These are phyloP conservation scores for Aphidius gifuensis DNA, from an alignment of 1,140 invertebrate genomes.

Conservation along the genomic window DNA sequence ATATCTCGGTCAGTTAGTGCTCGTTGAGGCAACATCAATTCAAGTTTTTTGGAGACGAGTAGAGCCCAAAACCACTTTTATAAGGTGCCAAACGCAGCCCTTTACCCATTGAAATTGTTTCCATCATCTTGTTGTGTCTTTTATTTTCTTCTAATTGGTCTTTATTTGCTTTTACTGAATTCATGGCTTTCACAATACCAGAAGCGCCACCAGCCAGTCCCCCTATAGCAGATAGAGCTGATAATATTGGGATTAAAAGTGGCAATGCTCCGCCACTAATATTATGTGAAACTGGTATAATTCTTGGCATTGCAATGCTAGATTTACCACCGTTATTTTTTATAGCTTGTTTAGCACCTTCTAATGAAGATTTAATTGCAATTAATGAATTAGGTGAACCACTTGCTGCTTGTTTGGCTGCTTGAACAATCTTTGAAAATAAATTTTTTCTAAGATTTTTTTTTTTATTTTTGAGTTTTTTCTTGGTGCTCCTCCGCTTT, in stretches of 20 bases:
- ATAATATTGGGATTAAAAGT: too few relatives aligned
- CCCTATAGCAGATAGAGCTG: background rate
- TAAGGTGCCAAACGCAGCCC: background rate
- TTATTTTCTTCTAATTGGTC: background rate
- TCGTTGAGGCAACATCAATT: background rate
- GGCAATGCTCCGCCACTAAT: background rate
- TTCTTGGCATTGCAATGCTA: constrained; percentile 28
- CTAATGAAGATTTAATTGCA: constrained; percentile 11
- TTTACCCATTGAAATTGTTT: too few relatives aligned
- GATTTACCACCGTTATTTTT: constrained; percentile 29
- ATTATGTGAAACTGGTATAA: background rate
- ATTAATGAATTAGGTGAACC: too few relatives aligned
- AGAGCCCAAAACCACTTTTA: background rate
- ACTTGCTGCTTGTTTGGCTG: too few relatives aligned
- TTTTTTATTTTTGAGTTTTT: background rate
- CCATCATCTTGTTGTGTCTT: background rate
- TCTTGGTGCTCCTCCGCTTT: background rate
- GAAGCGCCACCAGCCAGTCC: background rate
- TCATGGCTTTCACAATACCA: background rate
- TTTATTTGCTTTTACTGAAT: background rate
- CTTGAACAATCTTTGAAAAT: too few relatives aligned
- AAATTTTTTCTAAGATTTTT: background rate
- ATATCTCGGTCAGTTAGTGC: too few relatives aligned
- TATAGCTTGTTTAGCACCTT: constrained; percentile 25
- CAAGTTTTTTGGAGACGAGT: background rate